Evolutionary conservation across 2,113 vertebrate species (phyloP), one percentile per base, ranked within the genome.

Genomic region (Upupa epops): DNA sequence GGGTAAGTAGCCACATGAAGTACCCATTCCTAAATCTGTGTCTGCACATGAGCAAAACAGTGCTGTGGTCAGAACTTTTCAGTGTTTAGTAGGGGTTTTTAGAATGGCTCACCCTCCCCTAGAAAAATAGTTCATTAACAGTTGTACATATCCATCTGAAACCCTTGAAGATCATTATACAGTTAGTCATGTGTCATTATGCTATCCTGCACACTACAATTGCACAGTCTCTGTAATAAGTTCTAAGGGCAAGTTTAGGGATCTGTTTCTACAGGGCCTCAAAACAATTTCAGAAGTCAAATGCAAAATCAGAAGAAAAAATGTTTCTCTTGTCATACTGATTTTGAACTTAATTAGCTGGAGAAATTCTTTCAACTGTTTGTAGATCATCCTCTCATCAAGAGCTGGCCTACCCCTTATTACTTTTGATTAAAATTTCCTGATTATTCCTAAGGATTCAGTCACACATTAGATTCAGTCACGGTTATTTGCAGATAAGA

Each of bases 401-500:
- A 71, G 70, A 64, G 28, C 29, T 71, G 1, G 3, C 54, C 69
- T 78, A 73, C 58, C n/a, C 52, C 19, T 11, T 61, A 6, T 84
- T 93, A 76, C n/a, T 86, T 95, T 84, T 90, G 59, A 80, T 96
- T 79, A 96, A 76, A 63, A 63, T 82, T 90, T 89, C 28, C 48
- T 93, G 89, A 92, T 94, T 93, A 83, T 92, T 93, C 46, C 18
- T 76, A 22, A 49, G 37, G 63, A 92, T 59, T 84, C 55, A 45
- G 70, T 76, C 51, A 37, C 40, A 42, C 40, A 12, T 42, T 42
- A 42, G 63, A 92, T 59, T 84, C 55, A 45, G 70, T 79, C 51
- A 37, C 0, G 0, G 34, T 46, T 87, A 32, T 85, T 70, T 89
- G 68, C 59, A 83, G 51, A 82, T 83, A 72, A 89, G 58, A 82